phyloP scores from a whole-genome alignment of 2,888 invertebrate genomes.

The Ectemnius cavifrons region DNA sequence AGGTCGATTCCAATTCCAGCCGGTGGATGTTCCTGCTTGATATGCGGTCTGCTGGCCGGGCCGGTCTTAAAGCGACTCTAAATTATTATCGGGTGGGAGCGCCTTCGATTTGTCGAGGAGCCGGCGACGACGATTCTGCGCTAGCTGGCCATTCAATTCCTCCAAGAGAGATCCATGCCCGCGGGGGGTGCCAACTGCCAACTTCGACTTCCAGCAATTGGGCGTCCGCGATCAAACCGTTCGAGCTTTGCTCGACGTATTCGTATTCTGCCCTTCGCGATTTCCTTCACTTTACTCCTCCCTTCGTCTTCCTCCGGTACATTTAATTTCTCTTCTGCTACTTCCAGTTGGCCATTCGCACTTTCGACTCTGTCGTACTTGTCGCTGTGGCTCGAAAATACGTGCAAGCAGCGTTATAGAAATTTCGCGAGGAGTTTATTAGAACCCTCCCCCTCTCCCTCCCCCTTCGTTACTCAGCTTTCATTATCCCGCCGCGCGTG shows the following conservation, averaged over 20 bases:
- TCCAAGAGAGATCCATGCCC: conserved; percentile 44
- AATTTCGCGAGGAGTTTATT: conserved; percentile 7
- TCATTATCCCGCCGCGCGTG: conserved; percentile 6
- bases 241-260: conserved; percentile 12
- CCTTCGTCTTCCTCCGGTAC: too few relatives aligned
- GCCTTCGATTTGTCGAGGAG: conserved; percentile 17
- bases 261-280: too few relatives aligned
- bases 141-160: conserved; percentile 53
- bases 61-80: conserved; percentile 29
- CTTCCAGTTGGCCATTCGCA: too few relatives aligned
- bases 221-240: background rate
- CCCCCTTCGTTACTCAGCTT: background rate
- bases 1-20: too few relatives aligned
- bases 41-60: too few relatives aligned
- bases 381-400: background rate
- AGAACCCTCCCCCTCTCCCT: background rate
- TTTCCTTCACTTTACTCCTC: too few relatives aligned
- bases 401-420: background rate
- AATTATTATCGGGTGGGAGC: conserved; percentile 24
- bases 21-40: too few relatives aligned
- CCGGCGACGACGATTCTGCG: conserved; percentile 7
- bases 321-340: too few relatives aligned
- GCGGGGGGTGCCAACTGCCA: conserved; percentile 42
- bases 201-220: conserved; percentile 42
- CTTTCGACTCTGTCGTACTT: background rate